phyloP scores from a whole-genome alignment of 2,113 vertebrate genomes.

The Hydropotes inermis region DNA sequence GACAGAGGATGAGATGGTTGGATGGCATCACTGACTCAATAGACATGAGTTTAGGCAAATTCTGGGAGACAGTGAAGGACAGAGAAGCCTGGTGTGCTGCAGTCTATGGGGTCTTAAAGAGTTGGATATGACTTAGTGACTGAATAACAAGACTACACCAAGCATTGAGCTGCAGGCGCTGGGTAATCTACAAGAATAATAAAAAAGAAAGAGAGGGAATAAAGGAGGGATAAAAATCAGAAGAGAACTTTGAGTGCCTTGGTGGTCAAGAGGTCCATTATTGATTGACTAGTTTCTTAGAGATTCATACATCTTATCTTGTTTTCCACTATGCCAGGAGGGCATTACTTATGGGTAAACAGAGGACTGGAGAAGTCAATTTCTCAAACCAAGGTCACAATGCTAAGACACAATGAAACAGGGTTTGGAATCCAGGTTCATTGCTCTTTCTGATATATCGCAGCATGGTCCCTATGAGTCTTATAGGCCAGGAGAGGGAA shows the following conservation, averaged over 20 bases:
- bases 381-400: not conserved
- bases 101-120: not conserved
- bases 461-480: not conserved
- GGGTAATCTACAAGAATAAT: not conserved
- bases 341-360: not conserved
- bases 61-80: not conserved
- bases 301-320: too few species aligned
- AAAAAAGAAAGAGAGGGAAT: not conserved
- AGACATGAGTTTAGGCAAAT: not conserved
- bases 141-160: not conserved
- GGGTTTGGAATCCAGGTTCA: not conserved
- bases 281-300: not conserved
- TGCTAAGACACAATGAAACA: not conserved
- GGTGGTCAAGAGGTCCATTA: not conserved
- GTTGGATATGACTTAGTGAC: not conserved
- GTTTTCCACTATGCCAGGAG: not conserved
- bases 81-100: not conserved
- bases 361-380: not conserved
- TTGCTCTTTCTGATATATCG: not conserved
- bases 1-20: not conserved
- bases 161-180: not conserved
- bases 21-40: not conserved
- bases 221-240: not conserved
- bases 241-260: not conserved
- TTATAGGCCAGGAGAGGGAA: not conserved